Percentiles rank a stretch among this genome's conserved stretches.
phyloP scores from a whole-genome alignment of 2,888 invertebrate species.

The Tachina lurida region DNA sequence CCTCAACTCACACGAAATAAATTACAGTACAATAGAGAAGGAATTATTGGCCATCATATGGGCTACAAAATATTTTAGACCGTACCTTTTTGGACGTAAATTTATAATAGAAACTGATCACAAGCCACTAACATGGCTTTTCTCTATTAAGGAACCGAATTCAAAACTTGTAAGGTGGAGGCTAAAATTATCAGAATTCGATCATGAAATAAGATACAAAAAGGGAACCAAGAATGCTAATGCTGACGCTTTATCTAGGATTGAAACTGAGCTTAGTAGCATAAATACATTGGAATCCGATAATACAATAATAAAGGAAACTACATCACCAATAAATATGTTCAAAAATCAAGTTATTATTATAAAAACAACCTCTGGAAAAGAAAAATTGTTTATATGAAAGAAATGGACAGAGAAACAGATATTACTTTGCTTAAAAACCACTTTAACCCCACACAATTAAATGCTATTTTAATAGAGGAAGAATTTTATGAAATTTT shows the following conservation, averaged over 20 bases:
- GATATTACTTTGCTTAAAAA: slow-evolving; percentile 18
- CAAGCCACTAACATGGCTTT: slow-evolving; percentile 36
- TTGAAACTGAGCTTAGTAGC: not conserved
- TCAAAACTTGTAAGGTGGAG: slow-evolving; percentile 41
- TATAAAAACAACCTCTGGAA: too few relatives aligned
- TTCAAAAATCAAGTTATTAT: too few relatives aligned
- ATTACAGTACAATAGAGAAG: too few relatives aligned
- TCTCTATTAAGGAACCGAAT: slow-evolving; percentile 40
- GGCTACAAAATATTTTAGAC: too few relatives aligned
- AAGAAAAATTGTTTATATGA: too few relatives aligned
- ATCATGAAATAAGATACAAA: slow-evolving; percentile 35
- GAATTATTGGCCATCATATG: too few relatives aligned
- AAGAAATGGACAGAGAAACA: not conserved
- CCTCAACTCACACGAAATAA: too few relatives aligned
- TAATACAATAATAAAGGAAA: slow-evolving; percentile 21
- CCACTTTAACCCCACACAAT: too few relatives aligned
- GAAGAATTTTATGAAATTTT: too few relatives aligned
- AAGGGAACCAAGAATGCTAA: slow-evolving; percentile 37
- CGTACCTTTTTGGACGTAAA: too few relatives aligned
- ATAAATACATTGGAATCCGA: slow-evolving; percentile 19
- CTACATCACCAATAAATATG: too few relatives aligned
- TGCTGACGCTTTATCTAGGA: slow-evolving; percentile 40
- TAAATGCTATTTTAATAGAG: too few relatives aligned
- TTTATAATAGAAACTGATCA: slow-evolving; percentile 19
- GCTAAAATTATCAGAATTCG: slow-evolving; percentile 25